A percentile compares a stretch with the other conserved stretches of the same genome.
Conservation (phyloP, 2,888 invertebrate species). For the Dynastes tityus region DNA sequence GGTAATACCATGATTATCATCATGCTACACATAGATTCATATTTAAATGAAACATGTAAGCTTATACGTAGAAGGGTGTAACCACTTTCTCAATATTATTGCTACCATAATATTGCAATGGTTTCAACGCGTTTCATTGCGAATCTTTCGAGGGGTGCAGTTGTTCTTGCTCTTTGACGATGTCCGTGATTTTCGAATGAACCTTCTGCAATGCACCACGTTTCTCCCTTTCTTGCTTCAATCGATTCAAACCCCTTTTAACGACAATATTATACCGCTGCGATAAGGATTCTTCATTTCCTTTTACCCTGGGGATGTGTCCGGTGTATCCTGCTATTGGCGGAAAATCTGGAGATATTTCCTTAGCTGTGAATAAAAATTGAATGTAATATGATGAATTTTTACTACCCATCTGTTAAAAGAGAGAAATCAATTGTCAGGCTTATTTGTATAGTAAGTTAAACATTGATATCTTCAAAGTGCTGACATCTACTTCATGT, state of each 20-base stretch:
- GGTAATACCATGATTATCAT: neutral
- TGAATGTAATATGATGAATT: slow-evolving; percentile 12
- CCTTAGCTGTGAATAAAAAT: slow-evolving; percentile 72
- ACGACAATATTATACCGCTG: slow-evolving; percentile 80
- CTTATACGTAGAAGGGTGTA: slow-evolving; percentile 1
- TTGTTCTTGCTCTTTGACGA: slow-evolving; percentile 56
- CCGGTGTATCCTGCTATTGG: slow-evolving; percentile 84
- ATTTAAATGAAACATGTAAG: slow-evolving; percentile 32
- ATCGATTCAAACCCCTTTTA: slow-evolving; percentile 76
- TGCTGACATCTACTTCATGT: too few relatives aligned
- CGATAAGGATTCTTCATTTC: slow-evolving; percentile 79
- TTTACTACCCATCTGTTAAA: neutral
- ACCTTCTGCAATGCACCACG: slow-evolving; percentile 61
- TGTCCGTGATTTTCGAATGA: slow-evolving; percentile 57
- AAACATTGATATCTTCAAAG: too few relatives aligned
- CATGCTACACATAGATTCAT: slow-evolving; percentile 36
- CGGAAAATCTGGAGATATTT: slow-evolving; percentile 78
- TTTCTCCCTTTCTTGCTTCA: slow-evolving; percentile 74
- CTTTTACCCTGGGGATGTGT: slow-evolving; percentile 80
- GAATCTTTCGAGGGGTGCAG: slow-evolving; percentile 52
- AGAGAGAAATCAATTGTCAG: too few relatives aligned
- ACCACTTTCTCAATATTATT: slow-evolving; percentile 32
- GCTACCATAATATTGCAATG: slow-evolving; percentile 20
- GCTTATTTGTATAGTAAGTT: too few relatives aligned
- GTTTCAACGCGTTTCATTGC: slow-evolving; percentile 14